Conservation (phyloP, 2,113 vertebrate species). For the Ameiurus melas region DNA sequence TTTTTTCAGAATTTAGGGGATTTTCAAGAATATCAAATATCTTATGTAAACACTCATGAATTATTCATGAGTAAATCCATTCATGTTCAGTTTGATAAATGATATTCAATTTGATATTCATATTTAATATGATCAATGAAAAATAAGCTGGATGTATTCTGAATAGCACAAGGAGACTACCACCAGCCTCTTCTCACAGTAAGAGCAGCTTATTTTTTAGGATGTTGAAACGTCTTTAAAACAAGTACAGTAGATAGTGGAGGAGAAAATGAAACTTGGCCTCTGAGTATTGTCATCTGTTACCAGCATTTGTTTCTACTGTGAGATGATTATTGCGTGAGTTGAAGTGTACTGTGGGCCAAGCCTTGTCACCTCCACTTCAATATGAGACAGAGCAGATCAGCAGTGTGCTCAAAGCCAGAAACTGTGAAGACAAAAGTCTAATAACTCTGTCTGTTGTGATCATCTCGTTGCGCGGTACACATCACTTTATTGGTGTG, state of each 20-base stretch:
- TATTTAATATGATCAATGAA: not conserved
- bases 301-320: conserved; percentile 54
- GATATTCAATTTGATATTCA: not conserved
- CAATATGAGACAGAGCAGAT: conserved; percentile 70
- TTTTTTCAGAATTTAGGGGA: not conserved
- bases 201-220: not conserved
- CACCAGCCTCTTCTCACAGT: not conserved
- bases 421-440: not conserved
- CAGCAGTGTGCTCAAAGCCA: conserved; percentile 39
- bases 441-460: conserved; percentile 39
- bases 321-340: conserved; percentile 69
- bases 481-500: conserved; percentile 22
- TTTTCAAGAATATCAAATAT: not conserved
- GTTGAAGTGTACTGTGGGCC: conserved; percentile 65
- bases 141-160: not conserved
- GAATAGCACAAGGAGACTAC: not conserved
- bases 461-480: not conserved
- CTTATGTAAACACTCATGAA: not conserved
- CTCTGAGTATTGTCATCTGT: conserved; percentile 49
- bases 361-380: conserved; percentile 74
- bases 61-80: not conserved
- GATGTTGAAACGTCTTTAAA: not conserved
- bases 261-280: not conserved
- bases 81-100: not conserved
- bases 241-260: conserved; percentile 13